Base-by-base conservation (phyloP, 92 coral and sea anemone genomes). In the Anthopleura xanthogrammica region DNA sequence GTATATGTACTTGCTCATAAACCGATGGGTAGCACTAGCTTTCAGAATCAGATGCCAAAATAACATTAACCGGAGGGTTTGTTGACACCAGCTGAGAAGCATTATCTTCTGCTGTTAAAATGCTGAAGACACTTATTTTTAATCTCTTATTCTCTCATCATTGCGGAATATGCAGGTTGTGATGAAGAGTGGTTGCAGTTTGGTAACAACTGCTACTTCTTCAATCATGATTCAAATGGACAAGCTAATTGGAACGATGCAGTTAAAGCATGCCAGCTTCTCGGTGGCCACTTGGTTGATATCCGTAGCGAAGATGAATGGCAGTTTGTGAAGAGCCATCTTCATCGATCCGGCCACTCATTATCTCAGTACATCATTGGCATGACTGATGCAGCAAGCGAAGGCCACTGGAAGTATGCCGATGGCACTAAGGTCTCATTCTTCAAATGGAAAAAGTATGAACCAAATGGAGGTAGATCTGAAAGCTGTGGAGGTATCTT, bases 271-370 rank as follows among this genome's bases (percentile, higher is more conserved):
- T 83, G 86, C 43, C 80, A 74, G 5, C 19, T 75, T 22, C 48
- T 39, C 72, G 86, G 86, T 20, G 86, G 75, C 1, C 78, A 79
- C 75, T 22, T 83, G 19, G 86, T 83, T 3, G 86, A 83, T 76
- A 83, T 83, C 41, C 80, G 48, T 56, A 43, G 41, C 46, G 81
- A 83, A 24, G 5, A 36, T 5, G 86, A 83, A 64, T 83, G 86
- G 86, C 54, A 23, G 65, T 83, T 83, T 23, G 86, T 83, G 36
- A 16, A 8, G 3, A 62, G 80, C 80, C 5, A 41, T 48, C 1
- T 83, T 2, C 24, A 56, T 41, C 29, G 52, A 57, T 20, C 46
- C n/a, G 73, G 41, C 11, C 14, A 23, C 6, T 2, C 16, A 6
- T 54, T 7, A 2, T 17, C 19, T 20, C 42, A 78, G 66, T 78